A percentile compares a stretch with the other conserved stretches of the same genome.
Conservation (phyloP, 2,888 invertebrate genomes). For the Zele albiditarsus region DNA sequence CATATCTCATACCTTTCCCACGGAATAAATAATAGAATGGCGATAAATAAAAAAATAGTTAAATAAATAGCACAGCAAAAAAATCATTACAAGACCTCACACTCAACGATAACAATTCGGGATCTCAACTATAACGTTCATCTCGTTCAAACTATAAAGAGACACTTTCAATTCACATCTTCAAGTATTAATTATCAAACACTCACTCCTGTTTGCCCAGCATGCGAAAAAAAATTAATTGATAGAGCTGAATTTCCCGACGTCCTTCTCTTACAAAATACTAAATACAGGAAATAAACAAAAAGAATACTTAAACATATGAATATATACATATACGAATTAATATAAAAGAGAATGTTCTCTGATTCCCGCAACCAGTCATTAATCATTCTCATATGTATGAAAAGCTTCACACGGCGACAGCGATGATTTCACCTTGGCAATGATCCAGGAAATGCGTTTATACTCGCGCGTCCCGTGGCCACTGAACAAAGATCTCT, state of each 20-base stretch:
- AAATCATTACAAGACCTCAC: not conserved
- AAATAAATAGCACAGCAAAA: not conserved
- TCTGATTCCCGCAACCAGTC: constrained; percentile 27
- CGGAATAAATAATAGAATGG: not conserved
- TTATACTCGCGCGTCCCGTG: constrained; percentile 28
- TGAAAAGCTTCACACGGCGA: constrained; percentile 53
- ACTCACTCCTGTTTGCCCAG: too few species aligned
- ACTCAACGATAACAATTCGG: constrained; percentile 20
- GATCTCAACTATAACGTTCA: constrained; percentile 13
- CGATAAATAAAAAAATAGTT: not conserved
- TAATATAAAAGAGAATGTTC: constrained; percentile 9
- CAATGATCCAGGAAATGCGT: constrained; percentile 65
- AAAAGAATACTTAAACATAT: not conserved
- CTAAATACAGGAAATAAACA: too few species aligned
- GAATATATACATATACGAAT: not conserved
- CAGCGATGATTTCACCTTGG: constrained; percentile 66
- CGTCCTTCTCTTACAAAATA: too few species aligned
- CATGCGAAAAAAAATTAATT: too few species aligned
- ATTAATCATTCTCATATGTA: constrained; percentile 46
- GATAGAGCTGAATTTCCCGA: too few species aligned
- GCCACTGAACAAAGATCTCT: constrained; percentile 48
- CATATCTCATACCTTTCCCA: not conserved
- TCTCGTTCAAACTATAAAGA: too few species aligned
- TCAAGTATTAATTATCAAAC: too few species aligned
- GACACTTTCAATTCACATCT: too few species aligned